These are phyloP conservation scores for Isotomurus palustris DNA, from an alignment of 2,888 invertebrate genomes.

Conservation along the genomic window DNA sequence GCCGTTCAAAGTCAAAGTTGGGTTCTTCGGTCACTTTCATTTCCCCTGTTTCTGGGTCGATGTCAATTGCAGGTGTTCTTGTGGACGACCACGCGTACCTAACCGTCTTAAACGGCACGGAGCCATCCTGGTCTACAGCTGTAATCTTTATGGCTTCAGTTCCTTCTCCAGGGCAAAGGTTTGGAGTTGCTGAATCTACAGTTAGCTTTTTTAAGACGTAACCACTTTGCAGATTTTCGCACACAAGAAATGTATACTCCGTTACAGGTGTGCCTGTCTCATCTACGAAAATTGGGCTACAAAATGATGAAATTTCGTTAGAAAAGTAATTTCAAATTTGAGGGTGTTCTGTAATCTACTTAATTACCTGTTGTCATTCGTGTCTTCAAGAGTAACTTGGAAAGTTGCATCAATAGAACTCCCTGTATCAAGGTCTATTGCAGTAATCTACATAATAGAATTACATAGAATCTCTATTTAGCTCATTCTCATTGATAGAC, in stretches of 20 bases:
- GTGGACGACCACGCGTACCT: slow-evolving; percentile 14
- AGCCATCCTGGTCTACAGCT: slow-evolving; percentile 14
- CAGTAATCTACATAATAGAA: no score
- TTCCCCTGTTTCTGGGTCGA: slow-evolving; percentile 57
- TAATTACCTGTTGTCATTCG: slow-evolving; percentile 23
- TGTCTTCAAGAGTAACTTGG: slow-evolving; percentile 9
- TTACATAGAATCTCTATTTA: no score
- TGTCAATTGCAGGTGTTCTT: slow-evolving; percentile 46
- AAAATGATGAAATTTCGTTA: slow-evolving; percentile 2
- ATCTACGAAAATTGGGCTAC: slow-evolving; percentile 15
- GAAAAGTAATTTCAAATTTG: neutral
- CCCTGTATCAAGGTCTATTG: no score
- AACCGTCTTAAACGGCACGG: slow-evolving; percentile 1
- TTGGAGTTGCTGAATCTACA: neutral
- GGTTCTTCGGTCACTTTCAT: slow-evolving; percentile 57
- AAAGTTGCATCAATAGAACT: no score
- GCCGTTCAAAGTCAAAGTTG: slow-evolving; percentile 61
- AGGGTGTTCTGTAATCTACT: neutral
- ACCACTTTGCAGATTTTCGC: slow-evolving; percentile 16
- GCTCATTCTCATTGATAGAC: no score
- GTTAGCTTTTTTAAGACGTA: neutral
- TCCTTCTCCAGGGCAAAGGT: neutral
- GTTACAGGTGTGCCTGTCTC: neutral
- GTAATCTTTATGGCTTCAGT: slow-evolving; percentile 1
- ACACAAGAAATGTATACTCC: slow-evolving; percentile 16